Conservation (phyloP, 2,888 invertebrate genomes). For the Tipula helvola region DNA sequence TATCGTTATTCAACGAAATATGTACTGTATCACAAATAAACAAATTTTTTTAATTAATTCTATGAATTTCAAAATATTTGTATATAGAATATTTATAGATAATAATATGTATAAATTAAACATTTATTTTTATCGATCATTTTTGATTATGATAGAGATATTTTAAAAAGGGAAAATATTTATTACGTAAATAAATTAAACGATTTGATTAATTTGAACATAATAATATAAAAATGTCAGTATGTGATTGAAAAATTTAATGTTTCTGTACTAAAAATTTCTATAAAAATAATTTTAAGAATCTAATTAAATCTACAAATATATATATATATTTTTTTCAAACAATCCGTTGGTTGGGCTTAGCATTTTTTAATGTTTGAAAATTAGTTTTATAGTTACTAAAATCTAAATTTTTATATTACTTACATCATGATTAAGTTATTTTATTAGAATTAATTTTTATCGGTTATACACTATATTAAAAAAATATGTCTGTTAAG, state of each 20-base stretch:
- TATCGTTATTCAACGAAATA: too few species aligned
- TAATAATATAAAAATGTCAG: neutral
- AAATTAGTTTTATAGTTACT: neutral
- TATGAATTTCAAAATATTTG: too few species aligned
- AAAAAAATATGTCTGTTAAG: too few species aligned
- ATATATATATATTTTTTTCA: neutral
- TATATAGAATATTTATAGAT: too few species aligned
- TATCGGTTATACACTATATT: too few species aligned
- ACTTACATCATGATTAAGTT: neutral
- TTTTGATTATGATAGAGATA: neutral
- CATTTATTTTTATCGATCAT: neutral
- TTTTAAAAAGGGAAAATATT: neutral
- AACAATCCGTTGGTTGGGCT: neutral
- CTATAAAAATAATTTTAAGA: neutral
- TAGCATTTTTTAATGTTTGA: neutral
- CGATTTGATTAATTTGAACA: too few species aligned
- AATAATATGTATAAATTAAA: too few species aligned
- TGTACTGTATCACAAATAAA: too few species aligned
- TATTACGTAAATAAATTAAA: too few species aligned
- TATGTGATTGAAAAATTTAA: neutral
- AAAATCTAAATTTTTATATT: neutral
- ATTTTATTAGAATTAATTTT: neutral
- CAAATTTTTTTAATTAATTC: too few species aligned
- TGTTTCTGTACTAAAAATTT: neutral
- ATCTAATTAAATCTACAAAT: neutral